Evolutionary conservation across 1,140 invertebrate genomes (phyloP).

Genomic region (Drosophila burlai): DNA sequence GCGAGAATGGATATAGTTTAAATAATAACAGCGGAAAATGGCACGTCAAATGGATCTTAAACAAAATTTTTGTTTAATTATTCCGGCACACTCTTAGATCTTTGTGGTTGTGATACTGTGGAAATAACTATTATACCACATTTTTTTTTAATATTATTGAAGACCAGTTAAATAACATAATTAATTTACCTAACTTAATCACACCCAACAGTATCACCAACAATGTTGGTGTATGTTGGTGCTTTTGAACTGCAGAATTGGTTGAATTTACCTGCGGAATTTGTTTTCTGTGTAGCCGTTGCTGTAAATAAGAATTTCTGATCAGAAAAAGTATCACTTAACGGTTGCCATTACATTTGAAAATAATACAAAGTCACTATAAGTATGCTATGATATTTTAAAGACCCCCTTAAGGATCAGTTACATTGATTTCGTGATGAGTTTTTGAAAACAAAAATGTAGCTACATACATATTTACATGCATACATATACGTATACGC

Average conservation of each 20-base stretch:
- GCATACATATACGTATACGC: neutral
- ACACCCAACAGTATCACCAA: neutral
- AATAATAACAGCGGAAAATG: no score
- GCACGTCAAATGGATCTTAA: no score
- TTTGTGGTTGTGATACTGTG: neutral
- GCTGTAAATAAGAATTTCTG: neutral
- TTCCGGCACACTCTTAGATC: no score
- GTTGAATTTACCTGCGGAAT: neutral
- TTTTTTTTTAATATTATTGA: no score
- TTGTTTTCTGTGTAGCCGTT: neutral
- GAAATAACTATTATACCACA: no score
- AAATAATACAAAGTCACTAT: neutral
- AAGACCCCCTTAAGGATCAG: neutral
- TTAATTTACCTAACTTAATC: neutral
- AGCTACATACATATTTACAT: neutral
- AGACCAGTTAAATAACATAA: no score
- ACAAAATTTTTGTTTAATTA: no score
- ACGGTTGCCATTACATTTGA: no score
- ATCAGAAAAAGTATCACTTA: neutral
- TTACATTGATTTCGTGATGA: neutral
- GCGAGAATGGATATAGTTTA: no score
- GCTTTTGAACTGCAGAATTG: neutral
- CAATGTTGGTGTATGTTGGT: neutral
- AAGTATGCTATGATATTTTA: slow-evolving; percentile 1
- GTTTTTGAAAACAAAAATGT: neutral